These are phyloP conservation scores for Andricus quercusramuli DNA, from an alignment of 2,888 invertebrate genomes.

Conservation along the genomic window DNA sequence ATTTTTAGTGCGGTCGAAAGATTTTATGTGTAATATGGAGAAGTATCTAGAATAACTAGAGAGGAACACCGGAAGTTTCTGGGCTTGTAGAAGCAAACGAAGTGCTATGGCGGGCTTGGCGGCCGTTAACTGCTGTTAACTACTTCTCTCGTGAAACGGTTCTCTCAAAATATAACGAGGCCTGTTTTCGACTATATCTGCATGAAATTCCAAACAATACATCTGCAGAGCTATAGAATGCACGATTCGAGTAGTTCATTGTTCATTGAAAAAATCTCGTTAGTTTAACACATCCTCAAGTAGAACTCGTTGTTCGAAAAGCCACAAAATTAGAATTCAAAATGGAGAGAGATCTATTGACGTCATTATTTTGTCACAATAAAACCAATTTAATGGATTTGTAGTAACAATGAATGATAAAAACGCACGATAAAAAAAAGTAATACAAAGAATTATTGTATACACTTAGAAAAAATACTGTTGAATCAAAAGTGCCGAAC, in stretches of 20 bases:
- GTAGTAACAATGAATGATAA: no score
- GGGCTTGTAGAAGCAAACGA: not conserved
- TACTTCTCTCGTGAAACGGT: slow-evolving; percentile 31
- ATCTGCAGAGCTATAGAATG: slow-evolving; percentile 7
- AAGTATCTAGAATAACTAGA: not conserved
- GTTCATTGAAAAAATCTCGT: slow-evolving; percentile 32
- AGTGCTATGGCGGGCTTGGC: no score
- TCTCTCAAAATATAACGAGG: slow-evolving; percentile 37
- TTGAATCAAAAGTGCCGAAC: no score
- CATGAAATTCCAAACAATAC: slow-evolving; percentile 23
- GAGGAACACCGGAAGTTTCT: slow-evolving; percentile 28
- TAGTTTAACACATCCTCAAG: slow-evolving; percentile 7
- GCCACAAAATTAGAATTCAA: no score
- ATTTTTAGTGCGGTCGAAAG: not conserved
- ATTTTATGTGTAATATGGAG: not conserved
- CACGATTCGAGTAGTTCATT: not conserved
- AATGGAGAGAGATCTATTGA: no score
- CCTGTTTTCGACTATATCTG: slow-evolving; percentile 22
- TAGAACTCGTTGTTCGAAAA: no score
- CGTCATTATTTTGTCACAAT: no score
- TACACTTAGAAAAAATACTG: no score
- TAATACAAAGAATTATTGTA: no score
- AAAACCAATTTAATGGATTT: no score
- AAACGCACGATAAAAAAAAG: no score
- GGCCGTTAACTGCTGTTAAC: not conserved